phyloP scores from a whole-genome alignment of 2,113 vertebrate species.

The Blennius ocellaris region DNA sequence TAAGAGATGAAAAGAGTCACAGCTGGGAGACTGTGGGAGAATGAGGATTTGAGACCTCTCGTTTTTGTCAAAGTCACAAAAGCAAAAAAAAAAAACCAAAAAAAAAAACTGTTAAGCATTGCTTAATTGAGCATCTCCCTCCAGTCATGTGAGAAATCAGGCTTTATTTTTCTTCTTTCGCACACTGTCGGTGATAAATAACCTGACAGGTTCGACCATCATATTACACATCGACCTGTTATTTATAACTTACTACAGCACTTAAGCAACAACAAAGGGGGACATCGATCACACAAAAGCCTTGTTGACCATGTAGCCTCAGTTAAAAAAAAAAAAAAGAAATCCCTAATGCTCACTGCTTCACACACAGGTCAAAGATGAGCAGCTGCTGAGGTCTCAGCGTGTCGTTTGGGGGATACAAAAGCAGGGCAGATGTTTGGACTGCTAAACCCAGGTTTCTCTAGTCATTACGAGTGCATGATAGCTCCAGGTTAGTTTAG shows the following conservation, averaged over 20 bases:
- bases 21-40: constrained; percentile 43
- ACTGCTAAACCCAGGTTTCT: constrained; percentile 4
- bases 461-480: background rate
- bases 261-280: too few relatives aligned
- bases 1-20: constrained; percentile 11
- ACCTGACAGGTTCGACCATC: too few relatives aligned
- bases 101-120: constrained; percentile 10
- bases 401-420: constrained; percentile 24
- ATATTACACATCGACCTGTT: too few relatives aligned
- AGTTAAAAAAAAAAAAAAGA: background rate
- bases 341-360: constrained; percentile 9
- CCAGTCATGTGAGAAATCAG: background rate
- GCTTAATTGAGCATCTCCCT: background rate
- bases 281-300: background rate
- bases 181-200: background rate
- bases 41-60: constrained; percentile 16
- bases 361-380: constrained; percentile 42
- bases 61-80: constrained; percentile 23
- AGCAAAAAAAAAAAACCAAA: constrained; percentile 18
- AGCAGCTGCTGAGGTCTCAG: background rate
- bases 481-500: too few relatives aligned
- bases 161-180: background rate
- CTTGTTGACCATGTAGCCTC: constrained; percentile 25
- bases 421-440: background rate
- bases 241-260: too few relatives aligned